phyloP scores from a whole-genome alignment of 2,797 vertebrate species.

The Simalia tracyae region DNA sequence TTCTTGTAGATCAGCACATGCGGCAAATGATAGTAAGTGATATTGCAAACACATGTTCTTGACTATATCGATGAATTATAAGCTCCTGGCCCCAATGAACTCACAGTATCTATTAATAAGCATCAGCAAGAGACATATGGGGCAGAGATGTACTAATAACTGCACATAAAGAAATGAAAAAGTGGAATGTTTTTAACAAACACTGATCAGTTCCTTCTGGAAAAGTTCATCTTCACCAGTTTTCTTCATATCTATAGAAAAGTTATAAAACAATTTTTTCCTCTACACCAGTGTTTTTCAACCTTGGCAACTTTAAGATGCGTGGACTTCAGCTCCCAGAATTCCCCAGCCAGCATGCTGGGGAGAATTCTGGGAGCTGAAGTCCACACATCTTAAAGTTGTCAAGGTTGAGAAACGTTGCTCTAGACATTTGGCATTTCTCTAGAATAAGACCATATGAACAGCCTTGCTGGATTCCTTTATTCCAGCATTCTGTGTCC shows the following conservation, averaged over 20 bases:
- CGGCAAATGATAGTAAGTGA: background rate
- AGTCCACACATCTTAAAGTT: background rate
- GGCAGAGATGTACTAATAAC: background rate
- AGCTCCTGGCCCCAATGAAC: background rate
- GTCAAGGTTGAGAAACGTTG: too few species aligned
- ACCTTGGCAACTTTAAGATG: background rate
- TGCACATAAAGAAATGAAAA: background rate
- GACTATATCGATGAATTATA: background rate
- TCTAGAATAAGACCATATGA: too few species aligned
- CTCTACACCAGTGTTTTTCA: background rate
- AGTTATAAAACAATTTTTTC: background rate
- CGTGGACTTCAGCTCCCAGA: background rate
- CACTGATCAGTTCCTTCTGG: background rate
- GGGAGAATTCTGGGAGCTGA: background rate
- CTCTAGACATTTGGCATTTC: too few species aligned
- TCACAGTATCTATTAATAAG: background rate
- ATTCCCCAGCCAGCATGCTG: background rate
- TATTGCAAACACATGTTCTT: background rate
- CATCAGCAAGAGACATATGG: background rate
- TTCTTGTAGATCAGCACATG: background rate
- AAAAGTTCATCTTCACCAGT: background rate
- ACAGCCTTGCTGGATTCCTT: too few species aligned
- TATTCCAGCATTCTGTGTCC: too few species aligned
- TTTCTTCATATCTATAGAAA: background rate
- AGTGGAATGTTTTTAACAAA: background rate